These are phyloP conservation scores for Zygaena filipendulae DNA, from an alignment of 2,888 invertebrate genomes.

Conservation along the genomic window DNA sequence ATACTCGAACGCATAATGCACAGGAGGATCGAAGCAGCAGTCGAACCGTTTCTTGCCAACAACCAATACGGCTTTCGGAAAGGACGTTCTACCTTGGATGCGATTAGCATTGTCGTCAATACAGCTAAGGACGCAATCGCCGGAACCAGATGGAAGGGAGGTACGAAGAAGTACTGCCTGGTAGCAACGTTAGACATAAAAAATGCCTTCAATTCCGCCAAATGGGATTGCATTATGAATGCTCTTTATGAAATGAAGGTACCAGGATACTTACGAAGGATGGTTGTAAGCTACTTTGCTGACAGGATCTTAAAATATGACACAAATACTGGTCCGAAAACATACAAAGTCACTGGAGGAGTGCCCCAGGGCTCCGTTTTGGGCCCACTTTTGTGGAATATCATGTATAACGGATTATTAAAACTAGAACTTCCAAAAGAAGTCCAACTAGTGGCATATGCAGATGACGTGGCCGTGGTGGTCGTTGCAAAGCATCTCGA, in stretches of 20 bases:
- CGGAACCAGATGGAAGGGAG: constrained; percentile 5
- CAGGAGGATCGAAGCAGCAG: constrained; percentile 4
- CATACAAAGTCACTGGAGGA: not conserved
- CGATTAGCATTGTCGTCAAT: constrained; percentile 1
- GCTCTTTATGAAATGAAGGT: not conserved
- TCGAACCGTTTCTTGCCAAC: constrained; percentile 1
- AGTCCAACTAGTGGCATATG: no score
- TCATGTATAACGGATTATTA: constrained; percentile 1
- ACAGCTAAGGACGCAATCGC: constrained; percentile 1
- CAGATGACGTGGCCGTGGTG: no score
- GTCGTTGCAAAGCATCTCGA: constrained; percentile 1
- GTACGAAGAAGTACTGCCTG: constrained; percentile 5
- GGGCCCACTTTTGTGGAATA: constrained; percentile 6
- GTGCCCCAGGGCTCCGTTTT: constrained; percentile 8
- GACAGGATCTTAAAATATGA: not conserved
- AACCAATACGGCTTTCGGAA: constrained; percentile 5
- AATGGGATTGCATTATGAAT: not conserved
- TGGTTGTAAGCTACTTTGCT: not conserved
- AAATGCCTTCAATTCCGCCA: constrained; percentile 9
- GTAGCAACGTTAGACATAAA: constrained; percentile 5
- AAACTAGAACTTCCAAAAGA: no score
- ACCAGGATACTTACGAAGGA: not conserved
- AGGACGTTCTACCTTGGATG: constrained; percentile 5
- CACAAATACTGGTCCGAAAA: no score
- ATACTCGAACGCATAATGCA: constrained; percentile 5